Percentiles rank a stretch among this genome's conserved stretches.
phyloP scores from a whole-genome alignment of 2,888 invertebrate species.

The Sminthurides aquaticus region DNA sequence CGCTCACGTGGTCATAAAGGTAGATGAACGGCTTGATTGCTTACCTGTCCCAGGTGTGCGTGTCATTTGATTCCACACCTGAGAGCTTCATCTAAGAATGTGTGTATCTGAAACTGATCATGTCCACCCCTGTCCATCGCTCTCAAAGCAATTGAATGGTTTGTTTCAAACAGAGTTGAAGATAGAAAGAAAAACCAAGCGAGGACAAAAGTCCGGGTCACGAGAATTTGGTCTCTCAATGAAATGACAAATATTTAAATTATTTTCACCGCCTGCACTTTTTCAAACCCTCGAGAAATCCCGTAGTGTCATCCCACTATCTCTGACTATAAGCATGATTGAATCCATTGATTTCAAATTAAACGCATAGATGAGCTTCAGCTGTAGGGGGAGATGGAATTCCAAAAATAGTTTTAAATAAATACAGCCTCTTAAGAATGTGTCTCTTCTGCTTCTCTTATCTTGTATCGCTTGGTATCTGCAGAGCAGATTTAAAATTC shows the following conservation, averaged over 20 bases:
- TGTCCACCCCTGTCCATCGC: too few species aligned
- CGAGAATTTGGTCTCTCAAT: background rate
- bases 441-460: too few species aligned
- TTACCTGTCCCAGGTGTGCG: constrained; percentile 1
- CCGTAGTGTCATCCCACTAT: constrained; percentile 9
- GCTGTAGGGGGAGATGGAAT: background rate
- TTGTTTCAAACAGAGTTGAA: too few species aligned
- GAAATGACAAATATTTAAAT: constrained; percentile 12
- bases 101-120: too few species aligned
- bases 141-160: too few species aligned
- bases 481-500: too few species aligned
- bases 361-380: background rate
- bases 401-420: background rate
- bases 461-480: too few species aligned
- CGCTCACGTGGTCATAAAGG: too few species aligned
- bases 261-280: constrained; percentile 9
- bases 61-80: background rate
- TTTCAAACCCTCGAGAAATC: constrained; percentile 4
- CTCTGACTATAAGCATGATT: constrained; percentile 2
- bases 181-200: too few species aligned
- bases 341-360: constrained; percentile 12
- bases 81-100: too few species aligned
- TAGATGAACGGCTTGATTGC: background rate
- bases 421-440: too few species aligned
- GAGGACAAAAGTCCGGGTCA: too few species aligned